A percentile compares a stretch with the other conserved stretches of the same genome.
Conservation (phyloP, 2,888 invertebrate genomes). For the Rapana venosa region DNA sequence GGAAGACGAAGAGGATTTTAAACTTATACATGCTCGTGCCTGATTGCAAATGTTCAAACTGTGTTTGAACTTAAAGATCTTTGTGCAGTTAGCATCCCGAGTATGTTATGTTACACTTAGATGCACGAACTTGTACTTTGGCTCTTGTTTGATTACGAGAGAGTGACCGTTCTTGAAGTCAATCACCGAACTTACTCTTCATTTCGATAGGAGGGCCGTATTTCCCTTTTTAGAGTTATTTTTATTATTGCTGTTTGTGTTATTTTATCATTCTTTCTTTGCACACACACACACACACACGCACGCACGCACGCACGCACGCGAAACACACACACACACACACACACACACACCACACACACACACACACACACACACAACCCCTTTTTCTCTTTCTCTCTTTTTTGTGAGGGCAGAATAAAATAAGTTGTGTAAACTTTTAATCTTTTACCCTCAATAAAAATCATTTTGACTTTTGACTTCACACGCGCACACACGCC, state of each 20-base stretch:
- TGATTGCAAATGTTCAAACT: background rate
- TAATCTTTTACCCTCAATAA: too few species aligned
- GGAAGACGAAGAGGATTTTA: constrained; percentile 14
- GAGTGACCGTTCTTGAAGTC: background rate
- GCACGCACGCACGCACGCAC: too few species aligned
- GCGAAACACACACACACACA: too few species aligned
- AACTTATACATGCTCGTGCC: background rate
- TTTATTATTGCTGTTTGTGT: background rate
- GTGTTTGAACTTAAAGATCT: background rate
- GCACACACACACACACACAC: too few species aligned
- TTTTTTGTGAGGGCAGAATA: too few species aligned
- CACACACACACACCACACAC: too few species aligned
- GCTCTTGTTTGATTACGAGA: background rate
- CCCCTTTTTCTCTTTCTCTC: too few species aligned
- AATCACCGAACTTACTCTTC: constrained; percentile 6
- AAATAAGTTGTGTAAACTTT: too few species aligned
- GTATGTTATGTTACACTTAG: background rate
- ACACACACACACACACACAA: too few species aligned
- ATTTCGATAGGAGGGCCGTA: background rate
- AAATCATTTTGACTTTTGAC: too few species aligned
- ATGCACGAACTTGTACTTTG: background rate
- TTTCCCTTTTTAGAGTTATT: background rate
- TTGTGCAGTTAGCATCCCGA: background rate
- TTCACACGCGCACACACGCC: too few species aligned
- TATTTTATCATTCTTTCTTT: background rate